Base-by-base conservation (phyloP, 2,113 vertebrate species). In the Lucifuga dentata region DNA sequence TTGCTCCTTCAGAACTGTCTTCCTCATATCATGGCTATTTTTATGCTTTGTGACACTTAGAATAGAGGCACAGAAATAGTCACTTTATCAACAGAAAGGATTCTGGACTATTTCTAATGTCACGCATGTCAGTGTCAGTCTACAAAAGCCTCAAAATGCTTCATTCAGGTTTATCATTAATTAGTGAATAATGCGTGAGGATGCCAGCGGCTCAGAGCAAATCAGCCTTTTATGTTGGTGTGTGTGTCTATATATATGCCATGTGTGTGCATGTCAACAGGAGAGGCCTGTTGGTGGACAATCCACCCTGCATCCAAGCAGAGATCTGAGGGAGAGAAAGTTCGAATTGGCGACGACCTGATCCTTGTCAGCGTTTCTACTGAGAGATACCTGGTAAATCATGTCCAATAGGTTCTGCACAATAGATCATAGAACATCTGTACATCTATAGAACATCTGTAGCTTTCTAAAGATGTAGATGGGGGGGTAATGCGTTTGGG, bases 241-340 rank as follows among this genome's bases (percentile, higher is more conserved):
- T 52, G 13, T 48, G 40, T 61, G 39, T 19, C 13, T 73, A 35
- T 55, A 3, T 60, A 6, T 16, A 20, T n/a, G 19, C n/a, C n/a
- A n/a, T 61, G 43, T 65, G 61, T 40, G 24, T 73, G 13, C 44
- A 12, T 60, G 24, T 53, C 7, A 76, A 39, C 50, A 99, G 97
- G 97, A 81, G 97, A 99, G 80, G 92, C 97, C 40, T 98, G 97
- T 80, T 99, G 97, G 97, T 99, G 97, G 97, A 99, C 97, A 36
- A 99, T 98, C 84, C 97, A 98, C 64, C 97, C 97, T 29, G 96
- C 97, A 39, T 99, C 97, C 59, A 99, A 99, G 85, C 97, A 98
- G 88, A 95, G 97, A 39, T 99, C 97, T 0, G 97, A 98, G 83
- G 97, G 97, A 88, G 97, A 99, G 88, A 99, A 99, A 52, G 97